A percentile compares a stretch with the other conserved stretches of the same genome.
phyloP scores from a whole-genome alignment of 2,888 invertebrate species.

The Punctoribates punctum region DNA sequence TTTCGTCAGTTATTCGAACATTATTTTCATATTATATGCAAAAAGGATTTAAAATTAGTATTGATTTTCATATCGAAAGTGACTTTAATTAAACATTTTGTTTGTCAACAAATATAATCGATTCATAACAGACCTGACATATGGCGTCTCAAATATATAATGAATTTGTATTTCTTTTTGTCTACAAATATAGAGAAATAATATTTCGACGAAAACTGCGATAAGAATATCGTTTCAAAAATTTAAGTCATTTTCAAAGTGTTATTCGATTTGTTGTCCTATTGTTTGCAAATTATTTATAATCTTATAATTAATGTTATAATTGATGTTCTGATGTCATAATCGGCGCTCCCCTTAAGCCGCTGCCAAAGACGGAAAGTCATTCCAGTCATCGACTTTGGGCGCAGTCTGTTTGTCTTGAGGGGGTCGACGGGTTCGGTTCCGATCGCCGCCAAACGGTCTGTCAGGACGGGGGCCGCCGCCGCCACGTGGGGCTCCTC shows the following conservation, averaged over 20 bases:
- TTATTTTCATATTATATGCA: conserved; percentile 34
- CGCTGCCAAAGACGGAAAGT: conserved; percentile 81
- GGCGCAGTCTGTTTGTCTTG: conserved; percentile 47
- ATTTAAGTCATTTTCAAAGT: conserved; percentile 15
- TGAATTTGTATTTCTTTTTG: conserved; percentile 1
- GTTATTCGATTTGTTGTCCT: background rate
- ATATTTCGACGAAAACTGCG: conserved; percentile 32
- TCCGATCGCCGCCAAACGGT: conserved; percentile 45
- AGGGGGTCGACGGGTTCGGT: conserved; percentile 45
- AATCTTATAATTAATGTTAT: background rate
- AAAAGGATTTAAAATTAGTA: conserved; percentile 1
- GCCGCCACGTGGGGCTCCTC: conserved; percentile 45
- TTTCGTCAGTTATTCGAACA: conserved; percentile 31
- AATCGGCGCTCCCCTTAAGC: background rate
- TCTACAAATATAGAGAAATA: conserved; percentile 34
- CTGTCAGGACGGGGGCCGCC: conserved; percentile 44
- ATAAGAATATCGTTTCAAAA: background rate
- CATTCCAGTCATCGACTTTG: conserved; percentile 83
- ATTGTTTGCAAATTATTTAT: background rate
- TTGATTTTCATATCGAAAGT: background rate
- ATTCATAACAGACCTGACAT: conserved; percentile 9
- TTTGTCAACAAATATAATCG: conserved; percentile 28
- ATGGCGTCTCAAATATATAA: background rate
- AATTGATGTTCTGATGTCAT: conserved; percentile 27
- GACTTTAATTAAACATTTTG: conserved; percentile 18